Evolutionary conservation across 1,140 invertebrate species (phyloP).

Genomic region (Palaemon carinicauda): DNA sequence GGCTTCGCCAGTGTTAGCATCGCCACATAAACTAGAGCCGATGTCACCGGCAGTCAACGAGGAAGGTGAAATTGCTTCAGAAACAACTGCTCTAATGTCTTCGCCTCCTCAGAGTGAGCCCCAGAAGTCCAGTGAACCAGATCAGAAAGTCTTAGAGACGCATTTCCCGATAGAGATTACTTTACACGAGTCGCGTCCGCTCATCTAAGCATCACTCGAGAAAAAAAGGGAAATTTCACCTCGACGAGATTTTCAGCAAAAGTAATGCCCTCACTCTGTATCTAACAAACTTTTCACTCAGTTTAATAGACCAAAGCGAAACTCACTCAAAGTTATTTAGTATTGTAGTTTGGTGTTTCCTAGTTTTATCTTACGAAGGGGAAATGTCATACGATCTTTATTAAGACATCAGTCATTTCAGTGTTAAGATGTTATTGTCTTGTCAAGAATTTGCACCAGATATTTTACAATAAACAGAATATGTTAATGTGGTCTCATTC

Average conservation of each 20-base stretch:
- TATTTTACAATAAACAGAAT: no score
- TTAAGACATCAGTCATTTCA: no score
- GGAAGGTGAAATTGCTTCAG: background rate
- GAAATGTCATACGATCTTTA: no score
- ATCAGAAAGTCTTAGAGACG: conserved; percentile 12
- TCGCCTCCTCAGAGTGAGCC: background rate
- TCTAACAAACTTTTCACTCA: background rate
- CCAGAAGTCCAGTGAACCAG: background rate
- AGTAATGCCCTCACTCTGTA: background rate
- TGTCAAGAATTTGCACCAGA: no score
- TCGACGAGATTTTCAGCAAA: background rate
- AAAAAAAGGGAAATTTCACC: background rate
- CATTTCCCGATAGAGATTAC: conserved; percentile 32
- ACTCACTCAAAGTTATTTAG: no score
- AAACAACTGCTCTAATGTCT: conserved; percentile 15
- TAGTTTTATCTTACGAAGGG: no score
- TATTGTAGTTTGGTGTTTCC: no score
- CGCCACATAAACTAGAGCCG: background rate
- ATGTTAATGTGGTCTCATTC: no score
- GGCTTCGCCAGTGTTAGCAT: background rate
- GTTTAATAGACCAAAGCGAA: no score
- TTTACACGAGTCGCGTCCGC: background rate
- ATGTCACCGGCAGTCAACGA: background rate
- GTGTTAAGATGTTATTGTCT: no score
- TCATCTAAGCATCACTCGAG: background rate